Base-by-base conservation (phyloP, 92 coral and sea anemone species). In the Diadumene lineata region DNA sequence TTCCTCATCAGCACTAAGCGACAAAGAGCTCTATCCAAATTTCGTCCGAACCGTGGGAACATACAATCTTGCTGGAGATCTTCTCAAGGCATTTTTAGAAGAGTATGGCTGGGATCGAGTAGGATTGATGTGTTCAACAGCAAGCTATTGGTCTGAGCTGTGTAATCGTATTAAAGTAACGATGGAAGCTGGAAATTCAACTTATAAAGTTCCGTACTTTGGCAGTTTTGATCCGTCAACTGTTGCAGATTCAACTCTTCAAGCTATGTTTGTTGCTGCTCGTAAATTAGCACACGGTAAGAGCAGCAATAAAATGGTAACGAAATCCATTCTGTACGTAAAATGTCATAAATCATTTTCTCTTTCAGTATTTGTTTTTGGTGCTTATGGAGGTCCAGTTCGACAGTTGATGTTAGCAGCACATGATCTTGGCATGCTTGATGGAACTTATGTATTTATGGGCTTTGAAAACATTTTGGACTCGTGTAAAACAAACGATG, bases 11-110 rank as follows among this genome's bases (percentile, higher is more conserved):
- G 69, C 28, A 28, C 66, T 90, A 53, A 75, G 89, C 23, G 87
- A 90, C 79, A 90, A 83, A 50, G 66, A 34, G 0, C 71, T 66
- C 46, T 90, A 83, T 61, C 89, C 96, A 44, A 75, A 79, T 29
- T 90, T 90, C 57, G 89, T 83, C 26, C 84, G 96, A 51, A 90
- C 96, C 25, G 84, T 81, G 58, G 91, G 91, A n/a, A 83, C 92
- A 1, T 80, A 31, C 72, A 26, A 51, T 27, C 75, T 77, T 25
- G 3, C 80, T 43, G 86, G 88, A 23, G 34, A 56, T 17, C 75
- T 86, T 50, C 64, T 90, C 55, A 71, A 25, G 56, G 48, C 28
- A 26, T 64, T 82, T 25, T 65, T 90, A 25, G 6, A 24, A 8
- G 30, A 27, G 1, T 76, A 66, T 76, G 75, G 75, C 1, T 90